A percentile compares a stretch with the other conserved stretches of the same genome.
Evolutionary conservation across 1,140 invertebrate species (phyloP).

Genomic region (Apis laboriosa): DNA sequence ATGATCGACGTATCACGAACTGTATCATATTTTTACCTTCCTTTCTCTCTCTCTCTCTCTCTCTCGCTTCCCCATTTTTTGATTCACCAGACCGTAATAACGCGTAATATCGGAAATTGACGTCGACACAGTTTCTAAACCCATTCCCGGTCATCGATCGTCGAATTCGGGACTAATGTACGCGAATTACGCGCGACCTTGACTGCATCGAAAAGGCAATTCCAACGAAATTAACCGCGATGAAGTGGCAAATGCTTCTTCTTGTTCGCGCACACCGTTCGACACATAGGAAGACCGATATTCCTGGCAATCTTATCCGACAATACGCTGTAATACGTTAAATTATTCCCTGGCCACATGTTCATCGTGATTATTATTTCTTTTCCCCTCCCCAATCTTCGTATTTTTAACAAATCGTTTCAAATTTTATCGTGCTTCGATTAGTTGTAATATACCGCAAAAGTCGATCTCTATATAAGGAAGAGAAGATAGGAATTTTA

Average conservation of each 20-base stretch:
- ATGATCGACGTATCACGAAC: neutral
- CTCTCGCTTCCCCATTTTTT: neutral
- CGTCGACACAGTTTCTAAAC: conserved; percentile 13
- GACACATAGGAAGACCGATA: neutral
- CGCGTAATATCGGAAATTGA: neutral
- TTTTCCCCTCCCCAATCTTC: neutral
- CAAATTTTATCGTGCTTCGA: neutral
- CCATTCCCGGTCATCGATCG: conserved; percentile 34
- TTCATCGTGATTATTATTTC: neutral
- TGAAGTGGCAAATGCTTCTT: conserved; percentile 11
- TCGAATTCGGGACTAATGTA: conserved; percentile 37
- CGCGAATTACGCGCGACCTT: conserved; percentile 61
- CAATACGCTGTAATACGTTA: conserved; percentile 17
- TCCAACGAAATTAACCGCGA: conserved; percentile 38
- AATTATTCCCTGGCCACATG: neutral
- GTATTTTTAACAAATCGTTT: neutral
- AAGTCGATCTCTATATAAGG: neutral
- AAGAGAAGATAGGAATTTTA: neutral
- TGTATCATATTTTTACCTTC: neutral
- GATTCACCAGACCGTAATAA: neutral
- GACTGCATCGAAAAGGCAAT: conserved; percentile 52
- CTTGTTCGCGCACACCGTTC: neutral
- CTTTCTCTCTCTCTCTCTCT: too few relatives aligned
- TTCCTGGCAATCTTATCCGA: neutral
- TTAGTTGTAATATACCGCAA: too few relatives aligned